Conservation (phyloP, 2,797 vertebrate species). For the Bucorvus abyssinicus region DNA sequence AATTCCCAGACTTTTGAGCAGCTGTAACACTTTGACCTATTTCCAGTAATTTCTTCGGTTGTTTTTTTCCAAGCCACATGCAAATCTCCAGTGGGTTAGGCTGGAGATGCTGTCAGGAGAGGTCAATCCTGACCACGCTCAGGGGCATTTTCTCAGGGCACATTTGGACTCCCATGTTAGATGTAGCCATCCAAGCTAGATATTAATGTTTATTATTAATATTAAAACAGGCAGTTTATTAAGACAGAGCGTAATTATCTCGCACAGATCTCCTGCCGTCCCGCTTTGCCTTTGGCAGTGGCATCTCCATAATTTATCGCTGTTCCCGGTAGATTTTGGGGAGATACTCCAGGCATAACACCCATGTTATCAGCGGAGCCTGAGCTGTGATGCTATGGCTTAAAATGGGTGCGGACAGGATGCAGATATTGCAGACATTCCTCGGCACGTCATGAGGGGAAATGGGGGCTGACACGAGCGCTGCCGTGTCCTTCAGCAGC, state of each 20-base stretch:
- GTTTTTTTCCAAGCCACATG: neutral
- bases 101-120: neutral
- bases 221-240: neutral
- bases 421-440: accelerated
- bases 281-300: neutral
- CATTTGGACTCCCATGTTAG: neutral
- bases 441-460: accelerated
- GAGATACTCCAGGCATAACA: accelerated
- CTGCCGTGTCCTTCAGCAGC: neutral
- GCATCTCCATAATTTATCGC: accelerated
- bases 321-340: accelerated
- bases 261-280: neutral
- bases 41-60: neutral
- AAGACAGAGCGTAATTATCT: neutral
- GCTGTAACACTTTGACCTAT: neutral
- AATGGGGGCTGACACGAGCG: accelerated
- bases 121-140: neutral
- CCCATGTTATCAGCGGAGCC: neutral
- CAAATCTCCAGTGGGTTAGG: neutral
- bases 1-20: neutral
- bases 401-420: accelerated
- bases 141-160: neutral
- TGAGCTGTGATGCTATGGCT: accelerated
- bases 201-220: too few species aligned
- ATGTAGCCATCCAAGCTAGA: accelerated